These are phyloP conservation scores for Notarius lentiginosus DNA, from an alignment of 2,113 vertebrate species.

Conservation along the genomic window DNA sequence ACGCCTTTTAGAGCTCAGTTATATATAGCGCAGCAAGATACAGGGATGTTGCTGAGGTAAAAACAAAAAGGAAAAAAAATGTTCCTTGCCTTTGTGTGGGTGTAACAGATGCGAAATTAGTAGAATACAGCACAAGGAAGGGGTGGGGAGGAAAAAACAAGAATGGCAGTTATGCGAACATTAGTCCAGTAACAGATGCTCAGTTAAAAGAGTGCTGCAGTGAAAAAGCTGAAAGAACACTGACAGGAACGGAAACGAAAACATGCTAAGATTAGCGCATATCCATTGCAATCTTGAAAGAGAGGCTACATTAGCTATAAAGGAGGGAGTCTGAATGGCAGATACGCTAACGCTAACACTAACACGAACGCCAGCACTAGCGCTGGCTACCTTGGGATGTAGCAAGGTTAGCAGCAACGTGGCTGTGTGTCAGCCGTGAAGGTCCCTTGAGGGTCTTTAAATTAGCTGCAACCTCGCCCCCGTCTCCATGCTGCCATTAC, in stretches of 20 bases:
- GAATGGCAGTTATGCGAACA: slow-evolving; percentile 8
- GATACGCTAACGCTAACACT: slow-evolving; percentile 1
- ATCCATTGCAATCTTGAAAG: not conserved
- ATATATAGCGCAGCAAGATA: not conserved
- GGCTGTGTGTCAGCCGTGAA: slow-evolving; percentile 26
- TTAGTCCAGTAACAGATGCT: slow-evolving; percentile 20
- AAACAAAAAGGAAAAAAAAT: not conserved
- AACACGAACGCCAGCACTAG: not conserved
- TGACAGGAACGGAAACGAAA: not conserved
- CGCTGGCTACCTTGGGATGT: not conserved
- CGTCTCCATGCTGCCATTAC: slow-evolving; percentile 53
- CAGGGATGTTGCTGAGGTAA: not conserved
- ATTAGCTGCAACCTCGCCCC: slow-evolving; percentile 51
- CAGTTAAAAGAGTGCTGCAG: slow-evolving; percentile 1
- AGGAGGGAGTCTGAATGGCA: not conserved
- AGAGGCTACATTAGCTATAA: slow-evolving; percentile 9
- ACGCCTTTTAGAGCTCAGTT: not conserved
- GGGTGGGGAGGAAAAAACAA: not conserved
- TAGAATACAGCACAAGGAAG: not conserved
- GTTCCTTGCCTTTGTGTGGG: not conserved
- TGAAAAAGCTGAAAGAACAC: not conserved
- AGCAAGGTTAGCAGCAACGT: slow-evolving; percentile 9
- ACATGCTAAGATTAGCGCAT: not conserved
- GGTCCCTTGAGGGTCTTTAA: slow-evolving; percentile 52
- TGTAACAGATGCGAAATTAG: slow-evolving; percentile 10